Evolutionary conservation across 2,888 invertebrate genomes (phyloP), one percentile per base, ranked within the genome.

Genomic region (Craniophora ligustri): DNA sequence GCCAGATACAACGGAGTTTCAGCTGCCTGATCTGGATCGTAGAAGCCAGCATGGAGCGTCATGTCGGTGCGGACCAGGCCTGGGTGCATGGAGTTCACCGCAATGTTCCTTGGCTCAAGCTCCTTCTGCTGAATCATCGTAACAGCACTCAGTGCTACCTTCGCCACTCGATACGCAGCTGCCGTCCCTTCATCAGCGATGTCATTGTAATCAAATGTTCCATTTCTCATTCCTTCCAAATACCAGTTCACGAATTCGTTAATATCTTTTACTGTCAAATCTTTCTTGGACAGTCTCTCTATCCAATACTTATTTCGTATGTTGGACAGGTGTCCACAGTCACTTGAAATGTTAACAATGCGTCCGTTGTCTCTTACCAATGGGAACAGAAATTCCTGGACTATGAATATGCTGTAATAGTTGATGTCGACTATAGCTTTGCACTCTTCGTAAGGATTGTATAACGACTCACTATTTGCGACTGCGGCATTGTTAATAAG

Each of bases 21-120:
- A 3, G 95, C 95, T 6, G 94, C 94, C 75, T 93, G 84, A 14
- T 95, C 95, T 10, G 91, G 79, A 1, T 91, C 93, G 36, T 93
- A 86, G 40, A 88, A 83, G 0, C 96, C 97, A 63, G 91, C 92
- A 18, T 95, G 94, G 14, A 88, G 90, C 0, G 95, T 95, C 97
- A 97, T 96, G 74, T 97, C 96, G 0, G 97, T 97, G 59, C 94
- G 94, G 0, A 97, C 97, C 68, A 96, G 94, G 0, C 97, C 97
- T 3, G 97, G 97, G 81, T 96, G 95, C 74, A 96, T 94, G 4
- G 95, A 89, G 81, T 96, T 97, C 0, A 91, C 81, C 0, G 72
- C 67, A 21, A 97, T 94, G 53, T 95, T 95, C 53, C 94, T 93
- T 0, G 93, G 88, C 6, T 82, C 83, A 10, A 96, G 91, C 26